Evolutionary conservation across 2,797 vertebrate species (phyloP).

Genomic region (Neoniphon sammara): DNA sequence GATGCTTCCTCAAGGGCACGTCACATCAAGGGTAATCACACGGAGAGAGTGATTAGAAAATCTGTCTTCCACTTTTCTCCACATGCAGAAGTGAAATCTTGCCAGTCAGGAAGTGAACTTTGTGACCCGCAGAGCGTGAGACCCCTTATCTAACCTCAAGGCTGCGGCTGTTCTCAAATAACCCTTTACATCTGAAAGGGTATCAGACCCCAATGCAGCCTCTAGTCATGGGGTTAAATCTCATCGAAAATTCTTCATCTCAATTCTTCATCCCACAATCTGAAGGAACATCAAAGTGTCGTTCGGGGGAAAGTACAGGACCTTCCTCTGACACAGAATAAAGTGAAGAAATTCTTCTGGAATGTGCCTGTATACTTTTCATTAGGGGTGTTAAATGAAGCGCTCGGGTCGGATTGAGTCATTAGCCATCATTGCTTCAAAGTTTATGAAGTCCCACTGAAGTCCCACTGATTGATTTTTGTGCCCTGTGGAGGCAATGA

Average conservation of each 20-base stretch:
- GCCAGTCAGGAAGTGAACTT: not conserved
- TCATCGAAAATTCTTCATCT: constrained; percentile 26
- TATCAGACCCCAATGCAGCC: constrained; percentile 24
- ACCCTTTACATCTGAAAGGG: constrained; percentile 14
- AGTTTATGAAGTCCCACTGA: not conserved
- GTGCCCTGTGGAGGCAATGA: too few species aligned
- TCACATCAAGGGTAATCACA: too few species aligned
- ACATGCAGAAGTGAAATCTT: too few species aligned
- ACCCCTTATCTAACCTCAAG: not conserved
- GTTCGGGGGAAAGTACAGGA: constrained; percentile 20
- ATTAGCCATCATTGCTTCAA: not conserved
- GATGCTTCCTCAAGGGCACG: too few species aligned
- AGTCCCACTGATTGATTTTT: too few species aligned
- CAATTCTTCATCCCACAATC: constrained; percentile 8
- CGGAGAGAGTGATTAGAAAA: too few species aligned
- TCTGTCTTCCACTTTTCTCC: too few species aligned
- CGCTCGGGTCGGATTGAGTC: not conserved
- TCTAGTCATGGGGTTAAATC: constrained; percentile 41
- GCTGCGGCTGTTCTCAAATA: constrained; percentile 2
- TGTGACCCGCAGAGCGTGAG: not conserved
- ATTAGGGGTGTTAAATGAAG: not conserved
- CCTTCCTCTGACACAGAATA: not conserved
- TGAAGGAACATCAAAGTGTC: constrained; percentile 41
- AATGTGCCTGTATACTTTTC: not conserved
- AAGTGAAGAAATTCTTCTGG: not conserved